These are phyloP conservation scores for Papilio aristodemus DNA, from an alignment of 1,140 invertebrate genomes.

Conservation along the genomic window DNA sequence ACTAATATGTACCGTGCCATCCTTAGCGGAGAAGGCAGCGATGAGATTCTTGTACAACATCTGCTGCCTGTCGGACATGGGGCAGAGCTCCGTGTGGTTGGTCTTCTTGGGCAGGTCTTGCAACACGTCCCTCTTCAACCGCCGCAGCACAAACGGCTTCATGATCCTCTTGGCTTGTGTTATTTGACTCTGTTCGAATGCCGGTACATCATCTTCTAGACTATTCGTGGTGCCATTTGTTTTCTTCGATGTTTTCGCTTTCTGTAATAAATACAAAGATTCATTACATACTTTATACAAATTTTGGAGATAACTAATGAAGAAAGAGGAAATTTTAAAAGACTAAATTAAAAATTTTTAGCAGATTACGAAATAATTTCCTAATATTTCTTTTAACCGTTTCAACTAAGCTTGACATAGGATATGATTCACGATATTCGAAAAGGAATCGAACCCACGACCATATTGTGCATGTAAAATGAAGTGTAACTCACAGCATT, in stretches of 20 bases:
- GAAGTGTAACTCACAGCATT: constrained; percentile 80
- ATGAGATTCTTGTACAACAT: constrained; percentile 88
- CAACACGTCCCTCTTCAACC: constrained; percentile 93
- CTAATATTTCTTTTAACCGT: too few species aligned
- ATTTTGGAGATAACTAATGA: too few species aligned
- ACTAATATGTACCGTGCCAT: constrained; percentile 80
- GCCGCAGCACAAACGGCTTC: constrained; percentile 96
- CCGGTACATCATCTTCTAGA: constrained; percentile 82
- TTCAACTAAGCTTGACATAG: too few species aligned
- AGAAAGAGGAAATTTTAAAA: too few species aligned
- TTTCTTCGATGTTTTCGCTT: constrained; percentile 67
- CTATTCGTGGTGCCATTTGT: constrained; percentile 38
- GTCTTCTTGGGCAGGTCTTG: constrained; percentile 90
- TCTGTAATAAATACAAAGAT: constrained; percentile 47
- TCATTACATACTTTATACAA: too few species aligned
- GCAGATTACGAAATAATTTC: too few species aligned
- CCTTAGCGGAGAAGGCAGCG: constrained; percentile 85
- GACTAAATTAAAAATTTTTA: too few species aligned
- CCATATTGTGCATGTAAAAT: too few species aligned
- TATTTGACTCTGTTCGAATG: constrained; percentile 93
- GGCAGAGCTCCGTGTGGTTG: constrained; percentile 83
- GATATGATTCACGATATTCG: too few species aligned
- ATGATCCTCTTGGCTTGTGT: constrained; percentile 96
- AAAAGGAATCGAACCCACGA: too few species aligned
- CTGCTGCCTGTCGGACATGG: constrained; percentile 86